Evolutionary conservation across 35 echinoderm and acorn worm genomes (phyloP).

Genomic region (Hemicentrotus pulcherrimus): DNA sequence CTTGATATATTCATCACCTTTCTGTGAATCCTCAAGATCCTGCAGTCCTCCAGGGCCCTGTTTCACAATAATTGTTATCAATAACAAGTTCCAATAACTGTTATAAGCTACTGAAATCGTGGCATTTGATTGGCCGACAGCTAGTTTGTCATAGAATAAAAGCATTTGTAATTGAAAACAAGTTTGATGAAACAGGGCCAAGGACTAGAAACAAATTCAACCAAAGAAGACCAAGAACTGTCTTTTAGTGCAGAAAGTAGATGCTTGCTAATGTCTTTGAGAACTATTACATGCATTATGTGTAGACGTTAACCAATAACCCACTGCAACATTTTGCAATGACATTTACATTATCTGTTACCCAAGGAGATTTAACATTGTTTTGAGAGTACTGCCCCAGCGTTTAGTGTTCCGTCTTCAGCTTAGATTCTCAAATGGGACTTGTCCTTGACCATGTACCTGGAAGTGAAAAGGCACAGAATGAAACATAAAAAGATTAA

Average conservation of each 20-base stretch:
- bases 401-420: not conserved
- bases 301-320: not conserved
- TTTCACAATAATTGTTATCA: too few species aligned
- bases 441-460: conserved; percentile 94
- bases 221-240: not conserved
- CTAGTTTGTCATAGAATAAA: too few species aligned
- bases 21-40: too few species aligned
- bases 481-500: not conserved
- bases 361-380: not conserved
- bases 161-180: too few species aligned
- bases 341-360: not conserved
- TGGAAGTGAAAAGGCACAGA: conserved; percentile 55
- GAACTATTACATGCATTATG: not conserved
- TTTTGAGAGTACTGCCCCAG: not conserved
- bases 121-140: too few species aligned
- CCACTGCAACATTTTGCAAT: too few species aligned
- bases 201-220: not conserved
- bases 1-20: too few species aligned
- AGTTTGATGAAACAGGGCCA: not conserved
- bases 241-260: not conserved
- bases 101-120: too few species aligned
- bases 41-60: too few species aligned
- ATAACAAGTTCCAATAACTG: too few species aligned
- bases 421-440: conserved; percentile 77
- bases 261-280: not conserved